Evolutionary conservation across 2,113 vertebrate genomes (phyloP), one percentile per base, ranked within the genome.

Genomic region (Poecilia latipinna): DNA sequence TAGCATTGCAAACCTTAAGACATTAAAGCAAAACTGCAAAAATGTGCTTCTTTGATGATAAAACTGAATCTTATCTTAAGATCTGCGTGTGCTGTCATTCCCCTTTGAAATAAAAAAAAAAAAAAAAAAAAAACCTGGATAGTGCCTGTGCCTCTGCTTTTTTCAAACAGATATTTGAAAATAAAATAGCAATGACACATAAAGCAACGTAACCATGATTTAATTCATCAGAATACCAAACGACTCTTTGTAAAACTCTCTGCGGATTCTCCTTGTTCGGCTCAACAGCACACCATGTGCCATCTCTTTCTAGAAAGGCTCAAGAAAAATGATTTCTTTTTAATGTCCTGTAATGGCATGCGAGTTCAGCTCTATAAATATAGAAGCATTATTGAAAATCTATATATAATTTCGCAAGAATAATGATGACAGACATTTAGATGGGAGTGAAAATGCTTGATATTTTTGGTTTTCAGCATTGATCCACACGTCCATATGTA

Each of bases 381-480:
- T 61, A 32, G 19, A 31, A 68, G 48, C 37, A 48, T 61, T 12
- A 65, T 32, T 28, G 28, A 33, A 70, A 64, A 68, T 24, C 51
- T 37, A 31, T 69, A 69, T 13, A 44, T 12, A 51, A n/a, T 17
- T 51, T 3, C 28, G 3, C 12, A 68, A 60, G 22, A 12, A 24
- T 1, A 69, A 32, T 32, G 17, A 70, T 74, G 71, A n/a, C 62
- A 10, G 26, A 32, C 32, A 60, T 51, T 28, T 39, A 64, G 42
- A 39, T 35, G 24, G 48, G 66, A 44, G 44, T 57, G 37, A 24
- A 62, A 31, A 63, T 42, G 29, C 19, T 60, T 42, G 31, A 66
- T 71, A 37, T 69, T 61, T 61, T 32, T 62, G 26, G 12, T 44
- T 67, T 44, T 57, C 61, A 54, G 82, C 31, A 80, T 77, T 76